Percentiles rank a stretch among this genome's conserved stretches.
Evolutionary conservation across 1,140 invertebrate species (phyloP).

Genomic region (Popillia japonica): DNA sequence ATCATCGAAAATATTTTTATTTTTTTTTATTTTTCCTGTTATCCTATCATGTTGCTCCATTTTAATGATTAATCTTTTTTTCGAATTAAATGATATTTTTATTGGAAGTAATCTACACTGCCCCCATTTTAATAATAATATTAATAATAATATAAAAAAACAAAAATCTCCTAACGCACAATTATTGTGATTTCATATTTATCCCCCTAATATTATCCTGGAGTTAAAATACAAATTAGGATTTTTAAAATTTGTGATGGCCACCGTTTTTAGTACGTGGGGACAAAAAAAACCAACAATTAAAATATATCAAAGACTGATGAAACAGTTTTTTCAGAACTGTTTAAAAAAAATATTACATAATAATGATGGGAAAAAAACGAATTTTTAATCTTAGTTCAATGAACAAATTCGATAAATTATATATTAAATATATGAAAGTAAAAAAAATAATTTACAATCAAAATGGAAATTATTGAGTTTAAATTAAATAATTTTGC

Average conservation of each 20-base stretch:
- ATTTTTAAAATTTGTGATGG: conserved; percentile 17
- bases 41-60: not conserved
- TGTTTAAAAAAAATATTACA: conserved; percentile 39
- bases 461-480: conserved; percentile 7
- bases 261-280: conserved; percentile 31
- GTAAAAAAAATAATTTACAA: not conserved
- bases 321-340: conserved; percentile 42
- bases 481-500: conserved; percentile 12
- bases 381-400: conserved; percentile 45
- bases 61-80: too few species aligned
- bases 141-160: too few species aligned
- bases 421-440: too few species aligned
- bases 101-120: too few species aligned
- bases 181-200: too few species aligned
- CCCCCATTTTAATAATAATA: too few species aligned
- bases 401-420: conserved; percentile 1
- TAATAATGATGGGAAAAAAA: conserved; percentile 39
- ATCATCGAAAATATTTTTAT: not conserved
- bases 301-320: conserved; percentile 46
- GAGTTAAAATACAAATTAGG: too few species aligned
- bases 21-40: conserved; percentile 11
- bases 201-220: too few species aligned
- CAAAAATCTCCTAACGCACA: too few species aligned
- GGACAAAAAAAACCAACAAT: conserved; percentile 7
- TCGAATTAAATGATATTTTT: not conserved